phyloP scores from a whole-genome alignment of 1,140 invertebrate species.

The Achroia grisella region DNA sequence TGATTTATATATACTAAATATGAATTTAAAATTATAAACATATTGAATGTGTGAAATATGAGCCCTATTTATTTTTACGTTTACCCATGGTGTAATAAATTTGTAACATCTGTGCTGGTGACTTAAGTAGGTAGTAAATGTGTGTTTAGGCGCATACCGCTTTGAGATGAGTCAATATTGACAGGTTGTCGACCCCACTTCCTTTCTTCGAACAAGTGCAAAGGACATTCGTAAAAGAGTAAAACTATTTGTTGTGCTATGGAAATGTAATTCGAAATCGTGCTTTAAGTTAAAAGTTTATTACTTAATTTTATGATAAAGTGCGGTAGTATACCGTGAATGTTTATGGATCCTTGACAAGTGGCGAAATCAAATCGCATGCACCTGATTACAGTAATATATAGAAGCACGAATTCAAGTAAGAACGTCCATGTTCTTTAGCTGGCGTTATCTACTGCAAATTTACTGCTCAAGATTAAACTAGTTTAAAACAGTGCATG shows the following conservation, averaged over 20 bases:
- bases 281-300: too few species aligned
- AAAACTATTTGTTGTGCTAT: too few species aligned
- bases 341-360: neutral
- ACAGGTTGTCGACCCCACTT: slow-evolving; percentile 43
- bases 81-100: too few species aligned
- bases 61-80: too few species aligned
- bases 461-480: slow-evolving; percentile 60
- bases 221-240: slow-evolving; percentile 1
- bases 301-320: too few species aligned
- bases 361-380: slow-evolving; percentile 16
- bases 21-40: too few species aligned
- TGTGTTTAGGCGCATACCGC: slow-evolving; percentile 31
- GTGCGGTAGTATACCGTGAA: neutral
- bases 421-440: slow-evolving; percentile 41
- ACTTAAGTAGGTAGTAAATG: slow-evolving; percentile 11
- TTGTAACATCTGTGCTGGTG: neutral
- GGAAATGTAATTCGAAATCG: too few species aligned
- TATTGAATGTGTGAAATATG: too few species aligned
- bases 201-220: slow-evolving; percentile 10
- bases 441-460: slow-evolving; percentile 53
- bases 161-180: slow-evolving; percentile 51
- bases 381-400: slow-evolving; percentile 35
- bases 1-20: too few species aligned
- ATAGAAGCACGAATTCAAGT: slow-evolving; percentile 43
- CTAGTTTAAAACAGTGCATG: slow-evolving; percentile 42